A percentile compares a stretch with the other conserved stretches of the same genome.
Conservation (phyloP, 2,888 invertebrate species). For the Zhuqinia jingwanae region DNA sequence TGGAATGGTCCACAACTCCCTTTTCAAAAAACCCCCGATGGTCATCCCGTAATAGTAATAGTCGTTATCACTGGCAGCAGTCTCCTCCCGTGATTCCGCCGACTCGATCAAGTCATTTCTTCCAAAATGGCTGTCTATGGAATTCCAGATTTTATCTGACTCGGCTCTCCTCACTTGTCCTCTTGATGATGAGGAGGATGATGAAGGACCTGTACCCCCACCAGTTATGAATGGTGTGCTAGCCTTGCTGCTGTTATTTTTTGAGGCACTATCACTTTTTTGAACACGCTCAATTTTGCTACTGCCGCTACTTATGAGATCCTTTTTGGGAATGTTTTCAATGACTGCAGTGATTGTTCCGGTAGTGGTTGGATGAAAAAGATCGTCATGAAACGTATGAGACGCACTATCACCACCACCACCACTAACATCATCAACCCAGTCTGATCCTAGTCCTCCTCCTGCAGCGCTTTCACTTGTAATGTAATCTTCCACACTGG, state of each 20-base stretch:
- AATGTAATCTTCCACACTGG: slow-evolving; percentile 50
- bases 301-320: slow-evolving; percentile 54
- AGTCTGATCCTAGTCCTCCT: slow-evolving; percentile 2
- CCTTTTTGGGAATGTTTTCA: slow-evolving; percentile 37
- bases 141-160: slow-evolving; percentile 65
- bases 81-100: slow-evolving; percentile 57
- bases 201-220: neutral
- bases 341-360: slow-evolving; percentile 60
- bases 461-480: slow-evolving; percentile 28
- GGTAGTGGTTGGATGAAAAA: slow-evolving; percentile 56
- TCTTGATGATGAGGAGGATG: neutral
- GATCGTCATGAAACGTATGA: slow-evolving; percentile 65
- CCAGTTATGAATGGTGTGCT: neutral
- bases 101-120: slow-evolving; percentile 57
- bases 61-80: neutral
- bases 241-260: neutral
- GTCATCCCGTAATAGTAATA: slow-evolving; percentile 73
- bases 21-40: slow-evolving; percentile 79
- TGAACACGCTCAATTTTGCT: slow-evolving; percentile 22
- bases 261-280: slow-evolving; percentile 21
- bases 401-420: slow-evolving; percentile 7
- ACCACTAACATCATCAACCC: slow-evolving; percentile 5
- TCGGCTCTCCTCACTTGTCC: slow-evolving; percentile 59
- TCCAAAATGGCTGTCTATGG: slow-evolving; percentile 62
- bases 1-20: slow-evolving; percentile 95